phyloP scores from a whole-genome alignment of 2,797 vertebrate genomes.

The Danionella dracula region DNA sequence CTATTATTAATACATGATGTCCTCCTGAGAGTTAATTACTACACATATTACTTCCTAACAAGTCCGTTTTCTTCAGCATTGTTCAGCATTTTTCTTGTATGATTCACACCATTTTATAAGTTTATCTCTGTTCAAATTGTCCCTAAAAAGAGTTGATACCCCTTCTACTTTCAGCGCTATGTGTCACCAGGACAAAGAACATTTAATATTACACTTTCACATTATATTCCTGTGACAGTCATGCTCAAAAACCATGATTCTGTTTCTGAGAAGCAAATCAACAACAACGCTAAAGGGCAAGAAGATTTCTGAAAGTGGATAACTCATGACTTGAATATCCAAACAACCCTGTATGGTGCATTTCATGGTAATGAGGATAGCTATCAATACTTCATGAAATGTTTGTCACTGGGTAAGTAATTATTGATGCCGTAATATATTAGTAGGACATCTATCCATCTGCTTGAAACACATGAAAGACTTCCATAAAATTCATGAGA shows the following conservation, averaged over 20 bases:
- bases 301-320: background rate
- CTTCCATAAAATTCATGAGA: no score
- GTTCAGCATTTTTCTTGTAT: no score
- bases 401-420: slow-evolving; percentile 24
- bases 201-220: slow-evolving; percentile 12
- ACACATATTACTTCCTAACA: no score
- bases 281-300: background rate
- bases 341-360: background rate
- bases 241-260: slow-evolving; percentile 1
- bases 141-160: background rate
- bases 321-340: background rate
- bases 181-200: slow-evolving; percentile 23
- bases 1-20: no score
- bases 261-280: slow-evolving; percentile 18
- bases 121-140: no score
- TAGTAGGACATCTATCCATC: background rate
- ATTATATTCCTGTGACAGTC: slow-evolving; percentile 11
- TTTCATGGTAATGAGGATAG: slow-evolving; percentile 18
- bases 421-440: slow-evolving; percentile 27
- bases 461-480: background rate
- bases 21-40: no score
- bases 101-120: no score
- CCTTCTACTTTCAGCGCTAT: background rate
- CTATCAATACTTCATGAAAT: slow-evolving; percentile 30
- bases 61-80: no score